These are phyloP conservation scores for Mormyrops boulengeri DNA, from an alignment of 2,797 vertebrate genomes.

Conservation along the genomic window DNA sequence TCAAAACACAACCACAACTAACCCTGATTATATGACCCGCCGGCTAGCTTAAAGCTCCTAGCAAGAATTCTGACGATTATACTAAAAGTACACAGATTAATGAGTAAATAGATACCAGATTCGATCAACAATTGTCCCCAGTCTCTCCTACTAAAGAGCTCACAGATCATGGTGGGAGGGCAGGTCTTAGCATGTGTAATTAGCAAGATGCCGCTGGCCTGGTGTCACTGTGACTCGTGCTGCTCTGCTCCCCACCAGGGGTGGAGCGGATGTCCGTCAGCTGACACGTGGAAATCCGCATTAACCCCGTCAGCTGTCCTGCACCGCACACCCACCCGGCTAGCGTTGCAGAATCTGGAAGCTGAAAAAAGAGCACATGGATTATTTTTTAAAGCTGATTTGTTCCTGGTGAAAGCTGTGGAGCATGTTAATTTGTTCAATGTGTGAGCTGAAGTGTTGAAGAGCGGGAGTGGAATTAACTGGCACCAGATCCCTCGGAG, in stretches of 20 bases:
- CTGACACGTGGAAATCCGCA: background rate
- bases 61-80: background rate
- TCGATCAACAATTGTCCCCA: background rate
- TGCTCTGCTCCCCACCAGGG: background rate
- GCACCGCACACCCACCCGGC: background rate
- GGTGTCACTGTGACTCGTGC: background rate
- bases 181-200: background rate
- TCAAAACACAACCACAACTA: background rate
- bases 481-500: background rate
- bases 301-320: background rate
- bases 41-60: background rate
- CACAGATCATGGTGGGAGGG: background rate
- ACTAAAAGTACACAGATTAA: background rate
- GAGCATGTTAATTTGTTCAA: background rate
- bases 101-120: background rate
- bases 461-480: background rate
- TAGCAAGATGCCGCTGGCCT: background rate
- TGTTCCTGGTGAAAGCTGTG: slow-evolving; percentile 3
- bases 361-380: background rate
- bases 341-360: background rate
- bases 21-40: background rate
- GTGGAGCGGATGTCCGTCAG: background rate
- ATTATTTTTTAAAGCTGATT: background rate
- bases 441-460: slow-evolving; percentile 8
- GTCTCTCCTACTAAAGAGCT: background rate